A percentile compares a stretch with the other conserved stretches of the same genome.
phyloP scores from a whole-genome alignment of 2,113 vertebrate genomes.

The Emydura subglobosa region DNA sequence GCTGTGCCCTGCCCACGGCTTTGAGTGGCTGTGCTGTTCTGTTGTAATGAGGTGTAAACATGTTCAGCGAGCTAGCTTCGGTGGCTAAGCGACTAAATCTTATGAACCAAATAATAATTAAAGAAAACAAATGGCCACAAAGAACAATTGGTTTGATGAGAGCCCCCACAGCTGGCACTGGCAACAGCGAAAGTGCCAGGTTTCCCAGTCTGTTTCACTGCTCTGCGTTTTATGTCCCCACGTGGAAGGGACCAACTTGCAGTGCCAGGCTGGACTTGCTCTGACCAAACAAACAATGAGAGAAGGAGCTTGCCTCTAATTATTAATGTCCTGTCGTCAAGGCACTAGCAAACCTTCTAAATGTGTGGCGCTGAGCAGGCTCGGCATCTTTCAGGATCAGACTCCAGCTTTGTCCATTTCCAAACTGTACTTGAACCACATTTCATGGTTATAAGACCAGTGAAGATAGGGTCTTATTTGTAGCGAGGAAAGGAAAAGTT shows the following conservation, averaged over 20 bases:
- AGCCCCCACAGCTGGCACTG: background rate
- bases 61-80: background rate
- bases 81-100: background rate
- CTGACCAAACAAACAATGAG: background rate
- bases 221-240: background rate
- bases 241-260: background rate
- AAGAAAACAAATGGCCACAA: background rate
- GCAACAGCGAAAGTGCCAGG: background rate
- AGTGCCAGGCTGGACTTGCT: background rate
- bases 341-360: background rate
- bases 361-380: background rate
- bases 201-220: background rate
- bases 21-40: background rate
- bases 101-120: background rate
- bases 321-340: background rate
- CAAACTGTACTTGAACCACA: background rate
- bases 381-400: background rate
- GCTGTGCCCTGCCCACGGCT: background rate
- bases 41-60: background rate
- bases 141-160: background rate
- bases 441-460: background rate
- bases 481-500: background rate
- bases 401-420: background rate
- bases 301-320: background rate
- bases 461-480: background rate